Base-by-base conservation (phyloP, 1,140 invertebrate species). In the Agrypnia vestita region DNA sequence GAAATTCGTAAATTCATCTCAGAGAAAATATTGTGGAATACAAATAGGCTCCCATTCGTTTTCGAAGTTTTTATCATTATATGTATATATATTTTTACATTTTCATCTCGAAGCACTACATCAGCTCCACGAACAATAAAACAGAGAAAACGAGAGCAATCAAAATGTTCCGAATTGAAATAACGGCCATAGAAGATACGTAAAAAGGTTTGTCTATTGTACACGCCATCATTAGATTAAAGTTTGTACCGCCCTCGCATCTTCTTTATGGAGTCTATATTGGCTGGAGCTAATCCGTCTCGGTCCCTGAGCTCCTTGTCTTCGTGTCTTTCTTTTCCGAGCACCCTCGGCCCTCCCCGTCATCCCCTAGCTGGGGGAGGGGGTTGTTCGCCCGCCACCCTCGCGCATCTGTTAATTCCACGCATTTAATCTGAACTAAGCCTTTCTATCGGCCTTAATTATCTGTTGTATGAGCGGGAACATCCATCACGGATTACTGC, bases 361-460 rank as follows among this genome's bases (percentile, higher is more conserved):
- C 55, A 13, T n/a, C 11, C 53, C 55, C 17, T 59, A 4, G 61
- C 19, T 35, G 10, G 10, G 61, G 35, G 7, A 64, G 62, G n/a
- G n/a, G 43, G 17, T 47, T 9, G 11, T 7, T 13, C 17, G n/a
- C 35, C 43, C n/a, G n/a, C 43, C 62, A 25, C 59, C 59, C 59
- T 25, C 25, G 19, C 25, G 25, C 59, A 62, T 35, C 25, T 47
- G 62, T 46, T 67, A 47, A 67, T 67, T 67, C 62, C 62, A 19
- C 49, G 49, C 49, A 51, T 47, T 67, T 67, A 67, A 67, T 67
- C 13, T 19, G 62, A 9, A 67, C 44, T 47, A 67, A 47, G 62
- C 62, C 62, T 67, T 47, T 67, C 49, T 67, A 46, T 46, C 62
- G 11, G 35, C 62, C 15, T 67, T 67, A 43, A 67, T 67, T 67